Percentiles rank a stretch among this genome's conserved stretches.
Conservation (phyloP, 2,888 invertebrate species). For the Busseola fusca region DNA sequence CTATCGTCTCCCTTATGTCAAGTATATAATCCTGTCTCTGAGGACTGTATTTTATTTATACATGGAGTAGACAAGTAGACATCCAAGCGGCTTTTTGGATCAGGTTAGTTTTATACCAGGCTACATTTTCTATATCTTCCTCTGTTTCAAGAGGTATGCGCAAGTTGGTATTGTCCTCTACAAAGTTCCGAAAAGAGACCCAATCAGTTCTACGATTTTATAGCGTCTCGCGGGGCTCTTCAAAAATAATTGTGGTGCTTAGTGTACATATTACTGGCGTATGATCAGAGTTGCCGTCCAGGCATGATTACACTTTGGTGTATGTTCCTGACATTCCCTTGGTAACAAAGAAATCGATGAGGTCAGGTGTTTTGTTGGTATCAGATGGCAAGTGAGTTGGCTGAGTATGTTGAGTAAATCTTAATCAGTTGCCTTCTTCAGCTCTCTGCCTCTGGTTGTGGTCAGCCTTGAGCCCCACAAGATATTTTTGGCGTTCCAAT, state of each 20-base stretch:
- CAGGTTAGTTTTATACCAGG: background rate
- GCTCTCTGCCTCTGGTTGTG: background rate
- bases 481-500: background rate
- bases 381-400: background rate
- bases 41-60: background rate
- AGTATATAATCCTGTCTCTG: background rate
- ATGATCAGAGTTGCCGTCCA: background rate
- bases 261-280: no score
- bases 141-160: background rate
- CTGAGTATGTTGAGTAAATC: background rate
- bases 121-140: background rate
- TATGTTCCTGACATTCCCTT: background rate
- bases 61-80: background rate
- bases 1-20: background rate
- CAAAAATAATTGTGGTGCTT: background rate
- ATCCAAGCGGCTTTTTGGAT: background rate
- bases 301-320: background rate
- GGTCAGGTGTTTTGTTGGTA: background rate
- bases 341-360: background rate
- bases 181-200: background rate
- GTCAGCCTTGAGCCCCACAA: background rate
- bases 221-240: background rate
- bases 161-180: background rate
- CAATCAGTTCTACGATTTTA: background rate
- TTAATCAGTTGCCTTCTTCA: background rate